Evolutionary conservation across 2,797 vertebrate species (phyloP).

Genomic region (Cossypha niveicapilla): DNA sequence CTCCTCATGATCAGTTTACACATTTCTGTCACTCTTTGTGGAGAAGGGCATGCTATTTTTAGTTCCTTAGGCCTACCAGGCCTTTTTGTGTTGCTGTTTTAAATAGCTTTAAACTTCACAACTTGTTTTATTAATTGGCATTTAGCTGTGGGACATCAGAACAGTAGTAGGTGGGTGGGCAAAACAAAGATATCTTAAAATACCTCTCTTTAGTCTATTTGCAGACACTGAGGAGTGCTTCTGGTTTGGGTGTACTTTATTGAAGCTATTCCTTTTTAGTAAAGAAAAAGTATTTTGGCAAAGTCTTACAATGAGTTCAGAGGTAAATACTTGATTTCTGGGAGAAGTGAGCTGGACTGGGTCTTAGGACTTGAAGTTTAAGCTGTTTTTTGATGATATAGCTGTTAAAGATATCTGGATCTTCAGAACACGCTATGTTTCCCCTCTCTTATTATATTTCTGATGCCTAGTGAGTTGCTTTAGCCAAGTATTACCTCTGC

Average conservation of each 20-base stretch:
- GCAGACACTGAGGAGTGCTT: not conserved
- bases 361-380: not conserved
- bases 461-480: not conserved
- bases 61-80: not conserved
- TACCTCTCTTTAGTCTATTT: not conserved
- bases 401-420: not conserved
- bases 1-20: constrained; percentile 25
- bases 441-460: not conserved
- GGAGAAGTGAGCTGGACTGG: not conserved
- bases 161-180: not conserved
- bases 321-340: not conserved
- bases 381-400: not conserved
- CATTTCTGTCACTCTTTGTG: not conserved
- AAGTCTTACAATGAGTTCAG: not conserved
- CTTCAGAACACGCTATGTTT: fast-evolving
- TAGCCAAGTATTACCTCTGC: not conserved
- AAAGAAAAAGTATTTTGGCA: not conserved
- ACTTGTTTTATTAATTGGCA: not conserved
- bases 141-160: not conserved
- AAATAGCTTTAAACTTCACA: not conserved
- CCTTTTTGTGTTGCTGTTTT: not conserved
- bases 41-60: constrained; percentile 62
- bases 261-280: not conserved
- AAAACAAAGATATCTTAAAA: constrained; percentile 30
- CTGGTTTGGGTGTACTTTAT: not conserved